Conservation (phyloP, 2,797 vertebrate genomes). For the Tiaroga cobitis region DNA sequence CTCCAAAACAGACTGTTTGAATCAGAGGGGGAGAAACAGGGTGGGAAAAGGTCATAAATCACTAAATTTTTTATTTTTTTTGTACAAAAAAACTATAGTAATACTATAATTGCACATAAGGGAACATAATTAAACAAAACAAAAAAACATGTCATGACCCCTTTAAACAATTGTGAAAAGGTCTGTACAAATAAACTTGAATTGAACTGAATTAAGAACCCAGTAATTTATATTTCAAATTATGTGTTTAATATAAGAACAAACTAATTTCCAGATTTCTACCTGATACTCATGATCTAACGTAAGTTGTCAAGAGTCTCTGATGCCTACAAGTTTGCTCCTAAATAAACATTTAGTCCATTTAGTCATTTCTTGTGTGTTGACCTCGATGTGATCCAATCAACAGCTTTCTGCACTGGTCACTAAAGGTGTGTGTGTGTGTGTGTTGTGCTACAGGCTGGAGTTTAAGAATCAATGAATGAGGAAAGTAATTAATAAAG, state of each 20-base stretch:
- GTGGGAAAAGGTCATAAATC: too few relatives aligned
- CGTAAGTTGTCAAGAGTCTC: background rate
- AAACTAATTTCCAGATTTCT: background rate
- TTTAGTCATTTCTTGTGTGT: background rate
- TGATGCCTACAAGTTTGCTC: background rate
- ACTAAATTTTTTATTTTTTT: too few relatives aligned
- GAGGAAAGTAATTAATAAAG: constrained; percentile 33
- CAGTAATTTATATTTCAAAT: background rate
- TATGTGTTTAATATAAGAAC: background rate
- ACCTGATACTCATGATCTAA: background rate
- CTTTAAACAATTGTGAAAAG: too few relatives aligned
- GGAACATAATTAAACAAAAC: too few relatives aligned
- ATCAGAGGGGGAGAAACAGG: too few relatives aligned
- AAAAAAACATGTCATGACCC: too few relatives aligned
- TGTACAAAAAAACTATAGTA: too few relatives aligned
- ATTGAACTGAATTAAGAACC: background rate
- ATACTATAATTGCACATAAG: too few relatives aligned
- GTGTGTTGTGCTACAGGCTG: constrained; percentile 5
- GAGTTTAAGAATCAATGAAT: constrained; percentile 43
- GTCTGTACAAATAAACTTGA: too few relatives aligned
- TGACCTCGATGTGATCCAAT: background rate
- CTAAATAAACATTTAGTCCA: background rate
- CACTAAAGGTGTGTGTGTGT: background rate
- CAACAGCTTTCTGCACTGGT: background rate
- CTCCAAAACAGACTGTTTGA: too few relatives aligned